Conservation (phyloP, 2,797 vertebrate genomes). For the Enteromius paludinosus region DNA sequence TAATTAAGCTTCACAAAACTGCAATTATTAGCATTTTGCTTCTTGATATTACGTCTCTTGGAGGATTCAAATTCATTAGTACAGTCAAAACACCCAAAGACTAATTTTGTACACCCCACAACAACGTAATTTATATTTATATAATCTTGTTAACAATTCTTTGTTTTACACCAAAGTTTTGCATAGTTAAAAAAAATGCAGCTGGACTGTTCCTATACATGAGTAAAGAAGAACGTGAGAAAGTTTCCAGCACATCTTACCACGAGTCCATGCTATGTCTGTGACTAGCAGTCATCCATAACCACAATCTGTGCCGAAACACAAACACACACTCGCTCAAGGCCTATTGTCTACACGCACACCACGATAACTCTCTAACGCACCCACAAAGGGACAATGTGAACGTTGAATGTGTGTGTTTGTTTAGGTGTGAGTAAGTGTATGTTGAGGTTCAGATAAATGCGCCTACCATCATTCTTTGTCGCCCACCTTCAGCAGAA, state of each 20-base stretch:
- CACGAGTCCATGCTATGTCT: slow-evolving; percentile 68
- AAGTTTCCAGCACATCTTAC: slow-evolving; percentile 67
- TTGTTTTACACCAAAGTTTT: neutral
- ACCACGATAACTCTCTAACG: slow-evolving; percentile 68
- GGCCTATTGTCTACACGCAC: slow-evolving; percentile 74
- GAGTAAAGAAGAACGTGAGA: slow-evolving; percentile 65
- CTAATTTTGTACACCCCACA: neutral
- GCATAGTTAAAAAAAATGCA: neutral
- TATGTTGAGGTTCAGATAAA: slow-evolving; percentile 61
- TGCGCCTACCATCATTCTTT: slow-evolving; percentile 55
- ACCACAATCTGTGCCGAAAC: slow-evolving; percentile 73
- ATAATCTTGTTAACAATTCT: neutral
- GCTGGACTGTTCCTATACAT: neutral
- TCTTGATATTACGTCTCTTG: neutral
- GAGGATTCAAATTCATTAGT: neutral
- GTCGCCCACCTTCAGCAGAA: slow-evolving; percentile 45
- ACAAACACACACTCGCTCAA: slow-evolving; percentile 62
- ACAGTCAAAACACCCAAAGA: neutral
- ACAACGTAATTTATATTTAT: neutral
- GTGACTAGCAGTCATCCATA: slow-evolving; percentile 78
- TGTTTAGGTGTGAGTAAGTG: slow-evolving; percentile 51
- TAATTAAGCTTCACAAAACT: neutral
- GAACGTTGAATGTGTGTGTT: slow-evolving; percentile 57
- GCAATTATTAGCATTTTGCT: slow-evolving; percentile 8
- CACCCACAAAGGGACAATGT: slow-evolving; percentile 58